Evolutionary conservation across 2,113 vertebrate genomes (phyloP).

Genomic region (Dasypus novemcinctus): DNA sequence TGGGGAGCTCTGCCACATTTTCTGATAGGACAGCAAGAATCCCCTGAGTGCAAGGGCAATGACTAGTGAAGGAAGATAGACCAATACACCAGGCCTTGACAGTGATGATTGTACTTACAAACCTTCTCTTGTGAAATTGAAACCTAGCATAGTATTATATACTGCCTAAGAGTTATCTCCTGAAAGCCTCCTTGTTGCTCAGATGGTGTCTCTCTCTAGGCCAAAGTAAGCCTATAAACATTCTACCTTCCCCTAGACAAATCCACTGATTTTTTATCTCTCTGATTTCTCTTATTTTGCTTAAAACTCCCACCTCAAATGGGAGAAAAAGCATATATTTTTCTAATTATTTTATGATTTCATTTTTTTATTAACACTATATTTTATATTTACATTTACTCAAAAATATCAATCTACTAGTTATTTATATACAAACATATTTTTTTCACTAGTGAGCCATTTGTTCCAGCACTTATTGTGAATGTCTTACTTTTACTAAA

Average conservation of each 20-base stretch:
- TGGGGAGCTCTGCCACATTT: too few relatives aligned
- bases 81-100: too few relatives aligned
- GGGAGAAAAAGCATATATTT: neutral
- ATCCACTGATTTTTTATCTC: neutral
- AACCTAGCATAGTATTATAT: too few relatives aligned
- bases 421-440: slow-evolving; percentile 1
- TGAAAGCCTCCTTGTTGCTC: too few relatives aligned
- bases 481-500: neutral
- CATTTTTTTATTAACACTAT: neutral
- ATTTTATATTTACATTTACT: slow-evolving; percentile 40
- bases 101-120: too few relatives aligned
- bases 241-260: neutral
- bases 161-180: too few relatives aligned
- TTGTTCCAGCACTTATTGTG: neutral
- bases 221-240: too few relatives aligned
- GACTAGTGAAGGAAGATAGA: too few relatives aligned
- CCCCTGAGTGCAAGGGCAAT: too few relatives aligned
- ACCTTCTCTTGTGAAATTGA: too few relatives aligned
- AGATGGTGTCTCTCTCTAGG: too few relatives aligned
- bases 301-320: neutral
- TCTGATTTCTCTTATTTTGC: neutral
- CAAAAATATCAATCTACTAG: neutral
- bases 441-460: neutral
- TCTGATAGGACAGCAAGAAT: too few relatives aligned
- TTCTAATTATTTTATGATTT: neutral